A percentile compares a stretch with the other conserved stretches of the same genome.
Evolutionary conservation across 1,140 invertebrate species (phyloP).

Genomic region (Lineus longissimus): DNA sequence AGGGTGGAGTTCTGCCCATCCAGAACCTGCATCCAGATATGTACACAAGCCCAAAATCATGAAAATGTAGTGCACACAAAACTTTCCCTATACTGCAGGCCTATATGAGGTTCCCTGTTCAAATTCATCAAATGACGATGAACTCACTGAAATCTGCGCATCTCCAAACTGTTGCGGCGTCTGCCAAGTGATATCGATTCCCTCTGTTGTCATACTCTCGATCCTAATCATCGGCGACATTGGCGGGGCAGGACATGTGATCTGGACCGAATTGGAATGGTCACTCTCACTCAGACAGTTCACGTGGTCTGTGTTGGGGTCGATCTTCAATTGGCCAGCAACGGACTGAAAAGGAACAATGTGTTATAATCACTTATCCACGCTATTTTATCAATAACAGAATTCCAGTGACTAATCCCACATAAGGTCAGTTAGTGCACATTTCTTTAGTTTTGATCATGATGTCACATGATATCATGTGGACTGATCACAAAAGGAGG

Average conservation of each 20-base stretch:
- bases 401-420: no score
- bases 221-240: conserved; percentile 47
- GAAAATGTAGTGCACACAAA: background rate
- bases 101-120: no score
- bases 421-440: no score
- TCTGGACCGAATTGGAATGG: conserved; percentile 47
- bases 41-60: background rate
- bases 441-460: no score
- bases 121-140: background rate
- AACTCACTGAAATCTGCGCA: conserved; percentile 47
- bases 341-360: conserved; percentile 31
- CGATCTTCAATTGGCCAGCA: conserved; percentile 36
- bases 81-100: background rate
- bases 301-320: conserved; percentile 36
- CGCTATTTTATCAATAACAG: background rate
- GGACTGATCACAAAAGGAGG: no score
- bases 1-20: no score
- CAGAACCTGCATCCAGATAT: no score
- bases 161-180: conserved; percentile 51
- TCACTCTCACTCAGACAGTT: conserved; percentile 44
- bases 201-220: conserved; percentile 46
- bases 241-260: conserved; percentile 46
- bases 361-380: no score
- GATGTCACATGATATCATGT: no score
- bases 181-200: conserved; percentile 51